Conservation (phyloP, 1,140 invertebrate species). For the Temnothorax curvispinosus region DNA sequence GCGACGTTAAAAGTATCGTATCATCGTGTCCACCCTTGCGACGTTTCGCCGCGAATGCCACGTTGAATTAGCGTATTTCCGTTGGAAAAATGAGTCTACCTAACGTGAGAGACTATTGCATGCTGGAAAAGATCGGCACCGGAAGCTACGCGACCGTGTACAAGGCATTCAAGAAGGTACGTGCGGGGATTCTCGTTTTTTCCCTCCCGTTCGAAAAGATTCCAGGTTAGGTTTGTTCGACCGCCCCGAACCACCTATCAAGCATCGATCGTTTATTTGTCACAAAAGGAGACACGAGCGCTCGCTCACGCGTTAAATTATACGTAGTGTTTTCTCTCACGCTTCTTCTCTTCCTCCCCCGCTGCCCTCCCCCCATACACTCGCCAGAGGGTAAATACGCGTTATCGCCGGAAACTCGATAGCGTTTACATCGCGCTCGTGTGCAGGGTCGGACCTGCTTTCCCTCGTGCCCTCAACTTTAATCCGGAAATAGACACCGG, state of each 20-base stretch:
- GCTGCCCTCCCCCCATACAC: too few relatives aligned
- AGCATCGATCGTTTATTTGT: neutral
- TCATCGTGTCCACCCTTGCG: constrained; percentile 37
- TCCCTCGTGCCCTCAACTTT: neutral
- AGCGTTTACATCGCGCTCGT: neutral
- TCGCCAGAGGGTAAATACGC: neutral
- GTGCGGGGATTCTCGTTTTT: constrained; percentile 49
- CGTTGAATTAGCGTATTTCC: constrained; percentile 25
- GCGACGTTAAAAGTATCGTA: neutral
- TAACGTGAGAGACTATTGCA: constrained; percentile 89
- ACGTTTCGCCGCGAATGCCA: constrained; percentile 42
- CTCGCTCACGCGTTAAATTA: neutral
- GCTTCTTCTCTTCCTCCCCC: neutral
- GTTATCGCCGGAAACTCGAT: constrained; percentile 18
- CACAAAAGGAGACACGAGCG: neutral
- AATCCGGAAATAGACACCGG: too few relatives aligned
- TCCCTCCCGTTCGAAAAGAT: neutral
- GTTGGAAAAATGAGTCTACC: constrained; percentile 83
- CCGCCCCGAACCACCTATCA: neutral
- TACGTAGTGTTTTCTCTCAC: neutral
- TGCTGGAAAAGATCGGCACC: constrained; percentile 92
- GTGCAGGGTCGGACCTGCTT: neutral
- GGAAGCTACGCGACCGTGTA: constrained; percentile 96
- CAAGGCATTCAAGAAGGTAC: constrained; percentile 93
- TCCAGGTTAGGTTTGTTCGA: neutral